phyloP scores from a whole-genome alignment of 2,888 invertebrate species.

The Leuctra nigra region DNA sequence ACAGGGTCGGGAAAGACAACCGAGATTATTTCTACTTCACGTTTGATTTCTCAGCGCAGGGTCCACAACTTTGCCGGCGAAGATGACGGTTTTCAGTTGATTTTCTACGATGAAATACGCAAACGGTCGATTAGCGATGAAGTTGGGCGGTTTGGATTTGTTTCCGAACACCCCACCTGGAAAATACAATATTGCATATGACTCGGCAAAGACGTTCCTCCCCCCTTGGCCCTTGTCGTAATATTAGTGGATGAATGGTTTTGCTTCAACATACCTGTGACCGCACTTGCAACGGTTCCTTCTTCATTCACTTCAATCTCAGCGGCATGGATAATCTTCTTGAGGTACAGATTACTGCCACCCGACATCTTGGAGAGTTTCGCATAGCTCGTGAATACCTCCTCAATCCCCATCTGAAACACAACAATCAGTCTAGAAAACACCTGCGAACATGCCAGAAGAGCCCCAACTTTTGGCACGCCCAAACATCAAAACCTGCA shows the following conservation, averaged over 20 bases:
- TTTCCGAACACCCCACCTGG: constrained; percentile 43
- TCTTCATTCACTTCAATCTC: constrained; percentile 68
- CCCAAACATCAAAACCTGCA: too few species aligned
- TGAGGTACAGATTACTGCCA: constrained; percentile 50
- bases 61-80: constrained; percentile 46
- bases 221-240: too few species aligned
- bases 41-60: too few species aligned
- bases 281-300: constrained; percentile 63
- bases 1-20: too few species aligned
- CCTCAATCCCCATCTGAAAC: constrained; percentile 56
- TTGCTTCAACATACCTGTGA: constrained; percentile 46
- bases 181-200: too few species aligned
- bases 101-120: constrained; percentile 62
- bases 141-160: constrained; percentile 52
- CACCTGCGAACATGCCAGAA: too few species aligned
- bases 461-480: too few species aligned
- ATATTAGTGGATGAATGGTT: too few species aligned
- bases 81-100: constrained; percentile 53
- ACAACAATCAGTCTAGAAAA: too few species aligned
- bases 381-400: constrained; percentile 52
- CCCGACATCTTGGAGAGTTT: constrained; percentile 52
- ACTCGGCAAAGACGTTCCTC: too few species aligned
- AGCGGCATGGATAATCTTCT: constrained; percentile 61
- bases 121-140: constrained; percentile 59
- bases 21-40: too few species aligned